Percentiles rank a stretch among this genome's conserved stretches.
Conservation (phyloP, 2,113 vertebrate species). For the Peucedramus taeniatus region DNA sequence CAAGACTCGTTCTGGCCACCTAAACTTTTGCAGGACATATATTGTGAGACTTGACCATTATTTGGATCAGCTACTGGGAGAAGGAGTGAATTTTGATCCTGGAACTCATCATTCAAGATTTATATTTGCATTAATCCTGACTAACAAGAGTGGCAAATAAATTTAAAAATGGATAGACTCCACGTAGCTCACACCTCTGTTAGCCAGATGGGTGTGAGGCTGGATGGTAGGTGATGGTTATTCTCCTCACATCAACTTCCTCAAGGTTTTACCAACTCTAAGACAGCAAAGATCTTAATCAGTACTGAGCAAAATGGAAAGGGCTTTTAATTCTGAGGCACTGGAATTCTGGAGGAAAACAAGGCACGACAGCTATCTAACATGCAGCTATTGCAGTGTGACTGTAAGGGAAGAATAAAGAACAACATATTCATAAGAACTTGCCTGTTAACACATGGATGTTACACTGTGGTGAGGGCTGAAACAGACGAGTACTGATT, state of each 20-base stretch:
- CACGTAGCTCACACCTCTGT: neutral
- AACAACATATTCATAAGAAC: neutral
- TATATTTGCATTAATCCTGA: neutral
- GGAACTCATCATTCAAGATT: neutral
- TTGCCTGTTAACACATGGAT: neutral
- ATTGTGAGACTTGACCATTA: neutral
- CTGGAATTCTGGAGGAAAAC: neutral
- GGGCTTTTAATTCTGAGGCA: neutral
- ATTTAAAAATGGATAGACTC: neutral
- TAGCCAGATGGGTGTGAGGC: neutral
- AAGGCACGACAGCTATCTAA: neutral
- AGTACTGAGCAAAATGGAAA: neutral
- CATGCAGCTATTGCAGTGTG: neutral
- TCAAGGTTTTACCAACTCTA: neutral
- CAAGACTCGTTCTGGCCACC: neutral
- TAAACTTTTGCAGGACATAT: neutral
- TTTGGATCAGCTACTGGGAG: neutral
- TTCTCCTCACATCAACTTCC: neutral
- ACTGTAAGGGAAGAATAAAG: neutral
- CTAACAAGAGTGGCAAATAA: neutral
- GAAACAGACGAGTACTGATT: neutral
- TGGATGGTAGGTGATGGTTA: neutral
- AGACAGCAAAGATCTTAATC: neutral
- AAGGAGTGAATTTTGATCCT: neutral
- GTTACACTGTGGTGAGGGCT: neutral